Conservation (phyloP, 2,113 vertebrate genomes). For the Sarotherodon lohbergeri region DNA sequence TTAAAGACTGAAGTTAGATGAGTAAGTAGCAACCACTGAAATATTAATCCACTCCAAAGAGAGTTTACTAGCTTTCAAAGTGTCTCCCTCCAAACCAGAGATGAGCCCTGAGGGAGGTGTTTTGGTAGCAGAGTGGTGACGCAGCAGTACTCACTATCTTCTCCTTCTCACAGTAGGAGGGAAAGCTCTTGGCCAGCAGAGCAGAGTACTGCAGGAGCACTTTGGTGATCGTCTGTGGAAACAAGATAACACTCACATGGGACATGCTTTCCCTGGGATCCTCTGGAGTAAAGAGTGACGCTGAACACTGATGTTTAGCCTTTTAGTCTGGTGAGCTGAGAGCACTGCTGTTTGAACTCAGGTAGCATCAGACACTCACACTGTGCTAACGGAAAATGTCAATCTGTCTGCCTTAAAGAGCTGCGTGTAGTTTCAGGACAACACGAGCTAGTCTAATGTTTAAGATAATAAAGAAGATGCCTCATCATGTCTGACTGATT, state of each 20-base stretch:
- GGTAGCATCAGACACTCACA: neutral
- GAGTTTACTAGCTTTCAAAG: neutral
- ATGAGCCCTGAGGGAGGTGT: neutral
- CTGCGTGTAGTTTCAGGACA: neutral
- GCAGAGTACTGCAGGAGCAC: constrained; percentile 92
- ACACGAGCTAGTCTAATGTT: rapidly evolving
- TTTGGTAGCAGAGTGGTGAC: neutral
- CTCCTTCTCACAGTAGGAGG: constrained; percentile 90
- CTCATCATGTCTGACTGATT: neutral
- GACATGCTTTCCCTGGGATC: neutral
- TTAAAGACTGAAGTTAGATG: neutral
- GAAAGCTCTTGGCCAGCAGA: constrained; percentile 84
- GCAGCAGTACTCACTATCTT: constrained; percentile 80
- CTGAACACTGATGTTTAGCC: neutral
- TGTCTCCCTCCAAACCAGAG: neutral
- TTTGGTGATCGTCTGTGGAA: constrained; percentile 87
- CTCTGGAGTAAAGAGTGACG: neutral
- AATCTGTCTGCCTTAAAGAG: rapidly evolving
- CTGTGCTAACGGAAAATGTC: neutral
- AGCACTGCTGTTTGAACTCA: neutral
- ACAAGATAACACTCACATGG: neutral
- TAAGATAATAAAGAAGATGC: neutral
- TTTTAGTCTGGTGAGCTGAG: rapidly evolving
- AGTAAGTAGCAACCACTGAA: neutral
- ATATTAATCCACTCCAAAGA: neutral